These are phyloP conservation scores for Stichopus chloronotus DNA, from an alignment of 35 echinoderm and acorn worm species.

Conservation along the genomic window DNA sequence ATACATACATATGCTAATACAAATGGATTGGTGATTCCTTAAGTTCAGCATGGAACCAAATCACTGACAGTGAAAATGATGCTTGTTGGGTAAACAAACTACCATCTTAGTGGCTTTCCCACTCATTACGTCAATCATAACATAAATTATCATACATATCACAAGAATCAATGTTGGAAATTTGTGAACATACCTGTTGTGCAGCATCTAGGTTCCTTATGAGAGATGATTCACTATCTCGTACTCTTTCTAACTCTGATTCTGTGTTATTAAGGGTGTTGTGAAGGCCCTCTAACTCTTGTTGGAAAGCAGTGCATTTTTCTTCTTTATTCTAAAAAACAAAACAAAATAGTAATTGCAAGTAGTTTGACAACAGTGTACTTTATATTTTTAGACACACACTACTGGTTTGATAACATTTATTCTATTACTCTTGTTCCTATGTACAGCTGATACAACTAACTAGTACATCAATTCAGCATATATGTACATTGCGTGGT, in stretches of 20 bases:
- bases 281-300: constrained; percentile 85
- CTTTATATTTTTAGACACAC: no score
- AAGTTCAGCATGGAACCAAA: no score
- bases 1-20: no score
- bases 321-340: constrained; percentile 74
- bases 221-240: constrained; percentile 86
- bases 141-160: background rate
- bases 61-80: no score
- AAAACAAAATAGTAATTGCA: background rate
- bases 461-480: no score
- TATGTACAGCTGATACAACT: no score
- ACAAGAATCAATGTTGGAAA: background rate
- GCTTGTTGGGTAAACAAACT: no score
- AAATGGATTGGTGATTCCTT: no score
- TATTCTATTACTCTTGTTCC: no score
- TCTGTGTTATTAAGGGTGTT: constrained; percentile 75
- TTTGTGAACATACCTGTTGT: constrained; percentile 70
- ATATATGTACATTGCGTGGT: no score
- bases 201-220: constrained; percentile 80
- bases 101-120: background rate
- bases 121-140: background rate
- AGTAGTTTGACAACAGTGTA: background rate
- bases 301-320: constrained; percentile 81
- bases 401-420: no score
- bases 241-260: constrained; percentile 74